A percentile compares a stretch with the other conserved stretches of the same genome.
phyloP scores from a whole-genome alignment of 2,113 vertebrate genomes.

The Sinocyclocheilus anshuiensis region DNA sequence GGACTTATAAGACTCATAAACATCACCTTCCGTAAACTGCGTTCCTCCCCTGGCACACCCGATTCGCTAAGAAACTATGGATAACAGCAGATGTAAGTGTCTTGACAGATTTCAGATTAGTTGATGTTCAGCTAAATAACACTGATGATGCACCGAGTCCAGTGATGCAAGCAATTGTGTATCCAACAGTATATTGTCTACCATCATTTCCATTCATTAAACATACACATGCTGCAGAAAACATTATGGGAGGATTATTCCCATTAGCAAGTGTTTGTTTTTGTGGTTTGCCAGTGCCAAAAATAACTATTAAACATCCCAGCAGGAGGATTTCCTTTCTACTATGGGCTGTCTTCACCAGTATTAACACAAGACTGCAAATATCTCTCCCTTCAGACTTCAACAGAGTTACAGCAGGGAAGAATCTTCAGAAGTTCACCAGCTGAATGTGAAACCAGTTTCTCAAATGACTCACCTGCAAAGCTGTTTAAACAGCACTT shows the following conservation, averaged over 20 bases:
- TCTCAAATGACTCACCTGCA: neutral
- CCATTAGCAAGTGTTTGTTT: constrained; percentile 33
- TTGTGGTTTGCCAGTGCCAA: constrained; percentile 26
- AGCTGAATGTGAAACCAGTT: neutral
- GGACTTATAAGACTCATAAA: constrained; percentile 37
- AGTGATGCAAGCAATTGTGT: neutral
- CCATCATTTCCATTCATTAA: neutral
- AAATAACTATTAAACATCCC: constrained; percentile 37
- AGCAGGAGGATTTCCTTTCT: constrained; percentile 35
- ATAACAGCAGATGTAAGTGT: neutral
- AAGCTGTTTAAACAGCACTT: neutral
- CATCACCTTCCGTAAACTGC: constrained; percentile 40
- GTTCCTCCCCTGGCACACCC: constrained; percentile 26
- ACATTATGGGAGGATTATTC: constrained; percentile 25
- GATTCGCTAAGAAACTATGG: neutral
- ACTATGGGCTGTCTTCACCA: constrained; percentile 18
- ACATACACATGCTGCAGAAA: neutral
- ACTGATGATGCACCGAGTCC: neutral
- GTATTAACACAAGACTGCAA: constrained; percentile 11
- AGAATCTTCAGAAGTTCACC: constrained; percentile 4
- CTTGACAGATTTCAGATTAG: neutral
- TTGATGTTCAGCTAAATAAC: neutral
- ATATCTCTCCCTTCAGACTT: neutral
- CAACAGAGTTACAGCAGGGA: neutral
- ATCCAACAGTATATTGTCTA: neutral